A percentile compares a stretch with the other conserved stretches of the same genome.
Conservation (phyloP, 2,797 vertebrate genomes). For the Cichlasoma orientale region DNA sequence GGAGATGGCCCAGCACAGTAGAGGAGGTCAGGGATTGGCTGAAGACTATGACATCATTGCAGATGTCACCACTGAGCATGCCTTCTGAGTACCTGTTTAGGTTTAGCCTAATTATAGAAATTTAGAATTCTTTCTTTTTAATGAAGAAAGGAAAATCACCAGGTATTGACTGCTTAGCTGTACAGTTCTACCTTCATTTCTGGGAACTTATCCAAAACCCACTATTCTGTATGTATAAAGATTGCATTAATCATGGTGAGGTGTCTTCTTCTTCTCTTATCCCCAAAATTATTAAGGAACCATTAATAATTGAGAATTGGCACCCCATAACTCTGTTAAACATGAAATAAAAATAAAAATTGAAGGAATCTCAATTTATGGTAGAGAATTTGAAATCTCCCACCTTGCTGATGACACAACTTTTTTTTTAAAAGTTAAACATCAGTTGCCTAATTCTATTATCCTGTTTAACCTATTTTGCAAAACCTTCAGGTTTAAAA, state of each 20-base stretch:
- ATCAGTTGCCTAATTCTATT: neutral
- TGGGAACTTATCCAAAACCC: neutral
- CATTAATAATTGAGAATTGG: no score
- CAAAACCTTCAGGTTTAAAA: neutral
- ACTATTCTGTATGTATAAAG: neutral
- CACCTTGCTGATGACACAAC: no score
- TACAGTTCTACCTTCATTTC: neutral
- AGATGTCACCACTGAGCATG: accelerated
- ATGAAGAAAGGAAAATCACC: neutral
- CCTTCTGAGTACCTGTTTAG: neutral
- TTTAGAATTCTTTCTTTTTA: no score
- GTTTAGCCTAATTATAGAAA: no score
- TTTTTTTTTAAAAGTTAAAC: no score
- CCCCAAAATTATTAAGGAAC: no score
- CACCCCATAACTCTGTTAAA: no score
- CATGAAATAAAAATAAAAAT: no score
- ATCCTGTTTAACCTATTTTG: neutral
- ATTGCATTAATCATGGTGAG: neutral
- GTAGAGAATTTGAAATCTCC: no score
- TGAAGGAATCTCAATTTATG: neutral
- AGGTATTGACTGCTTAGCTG: neutral
- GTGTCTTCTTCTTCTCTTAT: neutral
- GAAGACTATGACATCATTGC: neutral
- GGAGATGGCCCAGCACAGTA: neutral
- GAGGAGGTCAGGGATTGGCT: neutral